Percentiles rank a stretch among this genome's conserved stretches.
These are phyloP conservation scores for Hipposideros larvatus DNA, from an alignment of 2,797 vertebrate genomes.

Conservation along the genomic window DNA sequence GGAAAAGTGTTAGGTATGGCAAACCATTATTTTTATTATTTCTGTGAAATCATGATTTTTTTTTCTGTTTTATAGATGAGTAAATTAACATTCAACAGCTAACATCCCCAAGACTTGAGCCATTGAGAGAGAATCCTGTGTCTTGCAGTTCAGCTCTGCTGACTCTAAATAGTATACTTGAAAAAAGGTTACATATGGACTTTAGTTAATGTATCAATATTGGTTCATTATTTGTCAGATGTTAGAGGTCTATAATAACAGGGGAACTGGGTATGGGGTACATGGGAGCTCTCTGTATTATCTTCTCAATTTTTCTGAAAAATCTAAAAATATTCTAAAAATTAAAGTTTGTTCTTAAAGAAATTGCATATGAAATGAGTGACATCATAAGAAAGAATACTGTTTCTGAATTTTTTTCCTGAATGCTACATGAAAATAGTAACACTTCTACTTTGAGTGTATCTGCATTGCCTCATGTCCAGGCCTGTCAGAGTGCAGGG, in stretches of 20 bases:
- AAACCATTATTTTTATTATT: too few relatives aligned
- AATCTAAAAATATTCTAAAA: conserved; percentile 44
- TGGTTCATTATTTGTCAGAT: background rate
- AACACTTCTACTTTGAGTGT: background rate
- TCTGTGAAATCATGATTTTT: background rate
- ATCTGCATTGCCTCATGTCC: background rate
- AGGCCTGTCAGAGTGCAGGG: background rate
- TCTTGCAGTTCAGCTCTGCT: background rate
- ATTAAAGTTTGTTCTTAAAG: background rate
- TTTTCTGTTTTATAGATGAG: background rate
- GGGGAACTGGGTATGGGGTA: background rate
- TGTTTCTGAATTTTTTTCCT: background rate
- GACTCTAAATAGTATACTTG: background rate
- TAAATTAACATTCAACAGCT: background rate
- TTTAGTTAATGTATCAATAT: conserved; percentile 1
- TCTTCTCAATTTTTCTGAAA: conserved; percentile 20
- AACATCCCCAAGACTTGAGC: background rate
- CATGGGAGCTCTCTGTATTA: background rate
- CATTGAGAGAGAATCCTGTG: background rate
- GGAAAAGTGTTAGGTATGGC: background rate
- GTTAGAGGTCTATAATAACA: background rate
- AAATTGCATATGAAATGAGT: conserved; percentile 29
- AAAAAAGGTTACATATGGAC: background rate
- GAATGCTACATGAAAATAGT: conserved; percentile 3
- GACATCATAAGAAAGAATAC: background rate